Percentiles rank a stretch among this genome's conserved stretches.
phyloP scores from a whole-genome alignment of 2,797 vertebrate species.

The Perodicticus potto region DNA sequence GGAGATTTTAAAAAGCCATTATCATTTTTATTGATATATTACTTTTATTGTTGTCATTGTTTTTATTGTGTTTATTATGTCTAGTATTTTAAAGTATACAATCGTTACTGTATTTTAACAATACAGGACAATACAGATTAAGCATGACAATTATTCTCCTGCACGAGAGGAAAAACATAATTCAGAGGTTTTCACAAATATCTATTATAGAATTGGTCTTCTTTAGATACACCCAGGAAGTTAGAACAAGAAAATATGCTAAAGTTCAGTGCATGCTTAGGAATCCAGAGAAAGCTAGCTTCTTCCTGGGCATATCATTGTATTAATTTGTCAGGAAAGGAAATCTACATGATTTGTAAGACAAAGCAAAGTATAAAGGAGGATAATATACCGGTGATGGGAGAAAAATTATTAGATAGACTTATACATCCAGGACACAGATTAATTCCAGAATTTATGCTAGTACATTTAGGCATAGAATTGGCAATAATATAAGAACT shows the following conservation, averaged over 20 bases:
- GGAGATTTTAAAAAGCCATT: neutral
- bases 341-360: neutral
- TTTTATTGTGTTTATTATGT: neutral
- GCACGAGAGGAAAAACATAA: neutral
- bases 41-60: neutral
- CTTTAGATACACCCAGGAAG: neutral
- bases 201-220: neutral
- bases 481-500: neutral
- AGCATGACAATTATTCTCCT: neutral
- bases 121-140: neutral
- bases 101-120: neutral
- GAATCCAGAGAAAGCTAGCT: neutral
- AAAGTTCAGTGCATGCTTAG: neutral
- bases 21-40: neutral
- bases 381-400: neutral
- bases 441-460: neutral
- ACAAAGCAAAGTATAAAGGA: neutral
- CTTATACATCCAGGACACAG: neutral
- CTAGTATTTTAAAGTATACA: neutral
- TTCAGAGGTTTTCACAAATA: neutral
- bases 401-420: neutral
- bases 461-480: neutral
- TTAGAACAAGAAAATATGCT: neutral
- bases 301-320: neutral
- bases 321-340: neutral